Conservation (phyloP, 2,113 vertebrate species). For the Conger conger region DNA sequence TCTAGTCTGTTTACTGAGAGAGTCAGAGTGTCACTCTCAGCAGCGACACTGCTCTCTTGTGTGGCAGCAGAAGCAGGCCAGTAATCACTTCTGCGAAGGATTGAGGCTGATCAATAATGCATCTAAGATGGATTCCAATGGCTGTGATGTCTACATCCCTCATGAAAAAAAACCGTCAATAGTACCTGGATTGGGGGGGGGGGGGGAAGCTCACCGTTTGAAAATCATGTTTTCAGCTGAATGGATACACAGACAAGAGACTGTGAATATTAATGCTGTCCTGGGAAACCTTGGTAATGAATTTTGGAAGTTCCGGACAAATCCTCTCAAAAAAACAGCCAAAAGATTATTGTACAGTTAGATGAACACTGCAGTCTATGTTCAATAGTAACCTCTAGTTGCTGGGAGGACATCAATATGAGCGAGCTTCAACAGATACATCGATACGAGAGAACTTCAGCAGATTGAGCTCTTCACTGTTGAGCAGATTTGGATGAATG, state of each 20-base stretch:
- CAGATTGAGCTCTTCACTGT: not conserved
- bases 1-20: not conserved
- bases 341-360: not conserved
- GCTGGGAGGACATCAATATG: not conserved
- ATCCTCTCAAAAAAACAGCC: no score
- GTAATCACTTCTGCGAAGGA: not conserved
- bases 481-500: not conserved
- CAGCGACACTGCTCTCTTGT: not conserved
- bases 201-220: not conserved
- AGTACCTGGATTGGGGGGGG: not conserved
- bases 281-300: not conserved
- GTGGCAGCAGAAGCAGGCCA: not conserved
- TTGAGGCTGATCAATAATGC: constrained; percentile 5
- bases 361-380: not conserved
- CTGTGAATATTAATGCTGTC: constrained; percentile 12
- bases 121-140: not conserved
- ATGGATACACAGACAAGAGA: not conserved
- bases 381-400: not conserved
- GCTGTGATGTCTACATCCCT: constrained; percentile 4
- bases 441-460: not conserved
- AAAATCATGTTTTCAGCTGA: not conserved
- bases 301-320: not conserved
- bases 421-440: no score
- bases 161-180: not conserved
- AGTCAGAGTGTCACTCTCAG: not conserved